A percentile compares a stretch with the other conserved stretches of the same genome.
Conservation (phyloP, 2,113 vertebrate species). For the Anarrhichthys ocellatus region DNA sequence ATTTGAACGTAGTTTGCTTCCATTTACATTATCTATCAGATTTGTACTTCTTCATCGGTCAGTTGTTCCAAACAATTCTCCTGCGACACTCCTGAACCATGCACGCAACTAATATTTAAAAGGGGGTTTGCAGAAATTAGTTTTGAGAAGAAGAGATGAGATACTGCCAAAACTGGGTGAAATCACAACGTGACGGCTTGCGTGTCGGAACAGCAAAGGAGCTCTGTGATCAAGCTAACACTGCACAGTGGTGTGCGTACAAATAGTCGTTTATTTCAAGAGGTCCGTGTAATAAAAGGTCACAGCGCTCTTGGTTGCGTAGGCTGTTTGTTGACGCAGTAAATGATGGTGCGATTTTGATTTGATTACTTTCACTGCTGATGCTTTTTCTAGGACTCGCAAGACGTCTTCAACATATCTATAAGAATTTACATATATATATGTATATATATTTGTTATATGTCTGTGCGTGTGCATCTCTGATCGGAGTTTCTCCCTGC, state of each 20-base stretch:
- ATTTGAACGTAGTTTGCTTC: background rate
- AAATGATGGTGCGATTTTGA: constrained; percentile 20
- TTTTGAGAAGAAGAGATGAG: constrained; percentile 20
- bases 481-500: background rate
- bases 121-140: background rate
- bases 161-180: constrained; percentile 60
- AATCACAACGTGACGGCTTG: constrained; percentile 63
- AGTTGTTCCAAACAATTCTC: background rate
- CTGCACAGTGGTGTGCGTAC: constrained; percentile 25
- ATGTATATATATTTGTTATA: background rate
- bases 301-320: constrained; percentile 23
- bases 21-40: background rate
- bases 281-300: constrained; percentile 38
- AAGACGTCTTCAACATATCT: background rate
- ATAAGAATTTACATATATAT: background rate
- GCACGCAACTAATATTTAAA: background rate
- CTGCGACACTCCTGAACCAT: background rate
- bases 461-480: background rate
- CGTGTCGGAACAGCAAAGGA: constrained; percentile 34
- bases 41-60: background rate
- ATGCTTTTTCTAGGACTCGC: background rate
- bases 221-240: constrained; percentile 29
- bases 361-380: constrained; percentile 9
- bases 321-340: constrained; percentile 3
- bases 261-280: constrained; percentile 24